Evolutionary conservation across 2,113 vertebrate species (phyloP).

Genomic region (Gallinago undulata): DNA sequence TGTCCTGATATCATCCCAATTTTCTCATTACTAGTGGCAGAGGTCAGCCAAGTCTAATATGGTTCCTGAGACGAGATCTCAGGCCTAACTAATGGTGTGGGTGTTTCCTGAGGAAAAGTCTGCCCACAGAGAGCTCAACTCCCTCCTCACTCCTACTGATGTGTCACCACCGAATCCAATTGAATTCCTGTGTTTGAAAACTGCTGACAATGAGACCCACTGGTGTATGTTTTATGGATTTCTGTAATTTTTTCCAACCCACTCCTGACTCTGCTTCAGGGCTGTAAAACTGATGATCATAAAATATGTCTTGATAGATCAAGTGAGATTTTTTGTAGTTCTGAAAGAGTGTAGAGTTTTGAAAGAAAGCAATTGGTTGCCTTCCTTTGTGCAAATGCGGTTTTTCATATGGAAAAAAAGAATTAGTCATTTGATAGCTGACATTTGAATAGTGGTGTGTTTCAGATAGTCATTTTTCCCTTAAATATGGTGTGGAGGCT

Average conservation of each 20-base stretch:
- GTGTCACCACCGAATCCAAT: neutral
- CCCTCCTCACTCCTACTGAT: neutral
- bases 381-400: neutral
- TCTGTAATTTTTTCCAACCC: neutral
- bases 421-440: slow-evolving; percentile 9
- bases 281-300: neutral
- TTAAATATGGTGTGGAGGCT: neutral
- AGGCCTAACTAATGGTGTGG: neutral
- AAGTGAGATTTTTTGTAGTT: neutral
- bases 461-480: neutral
- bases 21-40: neutral
- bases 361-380: neutral
- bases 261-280: neutral
- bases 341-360: neutral
- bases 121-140: neutral
- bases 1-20: neutral
- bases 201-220: neutral
- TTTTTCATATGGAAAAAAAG: neutral
- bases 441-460: neutral
- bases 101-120: neutral
- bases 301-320: neutral
- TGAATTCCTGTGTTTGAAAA: neutral
- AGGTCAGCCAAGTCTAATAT: neutral
- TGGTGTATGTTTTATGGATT: neutral
- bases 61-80: neutral